Conservation (phyloP, 1,140 invertebrate genomes). For the Papilio machaon region DNA sequence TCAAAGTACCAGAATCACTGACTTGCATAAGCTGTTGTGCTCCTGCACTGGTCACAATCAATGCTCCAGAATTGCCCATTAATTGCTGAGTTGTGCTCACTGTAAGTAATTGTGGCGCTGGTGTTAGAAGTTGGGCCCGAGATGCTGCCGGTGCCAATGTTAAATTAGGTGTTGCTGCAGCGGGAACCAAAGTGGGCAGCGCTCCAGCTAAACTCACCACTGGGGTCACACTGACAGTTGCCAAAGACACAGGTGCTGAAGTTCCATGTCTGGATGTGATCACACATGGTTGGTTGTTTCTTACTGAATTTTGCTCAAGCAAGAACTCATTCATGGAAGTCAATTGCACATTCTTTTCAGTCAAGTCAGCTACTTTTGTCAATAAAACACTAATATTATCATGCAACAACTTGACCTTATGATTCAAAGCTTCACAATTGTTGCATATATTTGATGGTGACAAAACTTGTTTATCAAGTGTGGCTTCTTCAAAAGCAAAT, state of each 20-base stretch:
- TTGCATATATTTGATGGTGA: conserved; percentile 56
- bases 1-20: conserved; percentile 74
- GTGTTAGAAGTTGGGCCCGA: conserved; percentile 72
- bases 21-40: conserved; percentile 79
- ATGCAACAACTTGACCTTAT: conserved; percentile 75
- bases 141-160: conserved; percentile 73
- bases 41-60: conserved; percentile 78
- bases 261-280: conserved; percentile 75
- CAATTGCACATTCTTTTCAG: conserved; percentile 75
- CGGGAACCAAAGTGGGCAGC: conserved; percentile 69
- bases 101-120: conserved; percentile 75
- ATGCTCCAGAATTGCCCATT: conserved; percentile 73
- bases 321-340: conserved; percentile 80
- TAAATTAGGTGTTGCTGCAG: conserved; percentile 70
- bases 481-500: conserved; percentile 65
- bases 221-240: conserved; percentile 77
- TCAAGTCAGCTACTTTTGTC: conserved; percentile 74
- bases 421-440: conserved; percentile 72
- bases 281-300: conserved; percentile 72
- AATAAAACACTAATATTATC: conserved; percentile 77
- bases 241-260: conserved; percentile 75
- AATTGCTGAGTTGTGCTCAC: conserved; percentile 78
- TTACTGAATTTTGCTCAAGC: conserved; percentile 70
- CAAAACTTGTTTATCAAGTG: conserved; percentile 62
- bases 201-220: conserved; percentile 75